A percentile compares a stretch with the other conserved stretches of the same genome.
Conservation (phyloP, 1,140 invertebrate species). For the Brachionus koreanus region DNA sequence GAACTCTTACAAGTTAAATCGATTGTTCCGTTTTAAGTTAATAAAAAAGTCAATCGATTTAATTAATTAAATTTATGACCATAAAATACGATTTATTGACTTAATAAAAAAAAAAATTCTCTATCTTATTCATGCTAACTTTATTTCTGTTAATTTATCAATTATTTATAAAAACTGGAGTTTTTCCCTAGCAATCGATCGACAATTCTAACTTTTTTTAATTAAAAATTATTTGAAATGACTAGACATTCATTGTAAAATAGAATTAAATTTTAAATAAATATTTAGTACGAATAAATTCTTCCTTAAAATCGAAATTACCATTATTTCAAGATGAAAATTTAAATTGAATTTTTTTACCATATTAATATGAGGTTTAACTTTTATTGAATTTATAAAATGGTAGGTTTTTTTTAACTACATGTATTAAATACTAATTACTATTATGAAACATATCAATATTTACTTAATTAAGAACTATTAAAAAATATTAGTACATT, state of each 20-base stretch:
- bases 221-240: slow-evolving; percentile 19
- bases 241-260: slow-evolving; percentile 11
- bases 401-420: too few relatives aligned
- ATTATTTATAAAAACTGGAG: not conserved
- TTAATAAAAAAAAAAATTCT: not conserved
- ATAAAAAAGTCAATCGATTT: not conserved
- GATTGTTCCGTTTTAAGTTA: not conserved
- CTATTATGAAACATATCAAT: too few relatives aligned
- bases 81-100: not conserved
- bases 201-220: not conserved
- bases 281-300: not conserved
- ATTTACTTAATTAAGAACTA: not conserved
- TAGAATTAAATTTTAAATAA: not conserved
- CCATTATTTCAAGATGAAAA: too few relatives aligned
- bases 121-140: not conserved
- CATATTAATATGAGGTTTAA: too few relatives aligned
- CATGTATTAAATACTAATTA: too few relatives aligned
- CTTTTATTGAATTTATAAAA: too few relatives aligned
- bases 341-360: too few relatives aligned
- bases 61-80: not conserved
- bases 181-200: not conserved
- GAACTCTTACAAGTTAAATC: slow-evolving; percentile 7
- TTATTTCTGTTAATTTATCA: not conserved
- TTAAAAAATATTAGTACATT: not conserved
- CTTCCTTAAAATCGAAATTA: not conserved